phyloP scores from a whole-genome alignment of 2,797 vertebrate genomes.

The Anomalospiza imberbis region DNA sequence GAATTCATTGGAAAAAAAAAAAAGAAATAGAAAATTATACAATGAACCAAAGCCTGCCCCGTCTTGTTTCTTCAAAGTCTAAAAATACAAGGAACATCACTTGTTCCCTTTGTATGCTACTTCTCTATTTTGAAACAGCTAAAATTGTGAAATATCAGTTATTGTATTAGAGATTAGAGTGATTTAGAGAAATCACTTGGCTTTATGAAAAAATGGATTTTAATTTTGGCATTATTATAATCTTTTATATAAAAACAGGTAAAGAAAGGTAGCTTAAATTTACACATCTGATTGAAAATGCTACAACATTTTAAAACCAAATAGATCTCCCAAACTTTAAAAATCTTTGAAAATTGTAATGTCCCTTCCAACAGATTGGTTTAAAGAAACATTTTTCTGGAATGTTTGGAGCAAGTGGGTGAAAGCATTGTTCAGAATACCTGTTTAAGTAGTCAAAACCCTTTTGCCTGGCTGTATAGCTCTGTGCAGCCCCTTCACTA shows the following conservation, averaged over 20 bases:
- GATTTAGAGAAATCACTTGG: neutral
- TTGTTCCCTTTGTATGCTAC: neutral
- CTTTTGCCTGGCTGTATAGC: neutral
- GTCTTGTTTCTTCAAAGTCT: neutral
- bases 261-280: neutral
- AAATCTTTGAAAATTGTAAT: neutral
- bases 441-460: neutral
- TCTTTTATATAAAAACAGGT: neutral
- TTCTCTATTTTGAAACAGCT: neutral
- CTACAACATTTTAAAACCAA: neutral
- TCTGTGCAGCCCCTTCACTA: neutral
- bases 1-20: neutral
- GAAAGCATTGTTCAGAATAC: neutral
- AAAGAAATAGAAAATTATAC: neutral
- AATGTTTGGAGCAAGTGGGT: accelerated
- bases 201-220: neutral
- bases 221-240: neutral
- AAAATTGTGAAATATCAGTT: neutral
- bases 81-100: neutral
- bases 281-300: neutral
- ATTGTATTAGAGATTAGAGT: neutral
- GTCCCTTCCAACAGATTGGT: neutral
- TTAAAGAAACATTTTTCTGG: neutral
- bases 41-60: neutral
- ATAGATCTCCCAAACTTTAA: accelerated